A percentile compares a stretch with the other conserved stretches of the same genome.
phyloP scores from a whole-genome alignment of 2,888 invertebrate genomes.

The Tetanocera ferruginea region DNA sequence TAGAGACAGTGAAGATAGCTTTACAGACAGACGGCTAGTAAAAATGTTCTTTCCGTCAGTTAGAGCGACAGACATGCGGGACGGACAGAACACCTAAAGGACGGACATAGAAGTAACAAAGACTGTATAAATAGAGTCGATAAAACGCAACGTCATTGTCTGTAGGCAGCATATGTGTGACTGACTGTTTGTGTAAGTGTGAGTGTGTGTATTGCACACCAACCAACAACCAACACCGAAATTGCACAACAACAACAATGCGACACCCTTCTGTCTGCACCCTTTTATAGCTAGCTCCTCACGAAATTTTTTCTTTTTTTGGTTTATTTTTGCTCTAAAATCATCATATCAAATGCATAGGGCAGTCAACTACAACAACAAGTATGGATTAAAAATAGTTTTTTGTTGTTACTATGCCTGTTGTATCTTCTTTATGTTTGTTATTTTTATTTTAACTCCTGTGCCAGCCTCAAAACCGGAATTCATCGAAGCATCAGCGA shows the following conservation, averaged over 20 bases:
- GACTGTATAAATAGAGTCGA: conserved; percentile 23
- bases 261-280: conserved; percentile 3
- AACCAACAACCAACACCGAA: conserved; percentile 10
- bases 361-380: conserved; percentile 11
- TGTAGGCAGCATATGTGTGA: conserved; percentile 17
- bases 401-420: background rate
- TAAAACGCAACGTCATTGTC: conserved; percentile 32
- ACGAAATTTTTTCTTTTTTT: background rate
- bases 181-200: background rate
- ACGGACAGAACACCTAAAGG: conserved; percentile 5
- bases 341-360: background rate
- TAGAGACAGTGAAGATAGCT: background rate
- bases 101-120: background rate
- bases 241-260: conserved; percentile 4
- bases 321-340: background rate
- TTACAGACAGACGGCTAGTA: background rate
- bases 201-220: conserved; percentile 2
- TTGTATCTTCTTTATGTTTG: background rate
- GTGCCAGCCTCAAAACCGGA: background rate
- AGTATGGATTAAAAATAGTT: background rate
- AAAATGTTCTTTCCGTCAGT: background rate
- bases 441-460: background rate
- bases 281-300: background rate
- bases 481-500: background rate
- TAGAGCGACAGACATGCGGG: background rate